Evolutionary conservation across 2,113 vertebrate species (phyloP).

Genomic region (Crotalus horridus): DNA sequence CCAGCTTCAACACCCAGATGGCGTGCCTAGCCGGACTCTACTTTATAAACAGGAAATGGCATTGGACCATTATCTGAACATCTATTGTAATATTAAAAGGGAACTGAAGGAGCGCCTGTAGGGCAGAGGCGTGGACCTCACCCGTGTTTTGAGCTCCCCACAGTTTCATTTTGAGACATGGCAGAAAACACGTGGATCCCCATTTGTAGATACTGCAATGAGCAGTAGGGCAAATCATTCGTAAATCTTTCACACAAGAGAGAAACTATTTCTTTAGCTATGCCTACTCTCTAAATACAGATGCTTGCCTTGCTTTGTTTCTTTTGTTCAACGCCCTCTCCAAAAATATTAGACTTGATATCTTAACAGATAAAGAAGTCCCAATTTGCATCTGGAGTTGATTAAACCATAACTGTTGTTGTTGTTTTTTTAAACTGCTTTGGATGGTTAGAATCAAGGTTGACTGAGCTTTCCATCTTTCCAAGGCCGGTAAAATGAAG

Average conservation of each 20-base stretch:
- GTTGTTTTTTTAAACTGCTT: not conserved
- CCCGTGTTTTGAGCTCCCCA: not conserved
- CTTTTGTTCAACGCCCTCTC: rapidly evolving
- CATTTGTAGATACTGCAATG: not conserved
- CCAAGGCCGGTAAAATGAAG: too few relatives aligned
- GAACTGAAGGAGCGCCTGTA: not conserved
- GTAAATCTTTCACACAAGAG: not conserved
- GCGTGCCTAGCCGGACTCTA: not conserved
- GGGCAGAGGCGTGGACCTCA: not conserved
- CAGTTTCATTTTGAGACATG: not conserved
- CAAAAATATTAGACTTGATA: not conserved
- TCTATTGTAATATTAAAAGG: not conserved
- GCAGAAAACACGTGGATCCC: not conserved
- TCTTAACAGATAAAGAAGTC: not conserved
- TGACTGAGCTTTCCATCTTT: too few relatives aligned
- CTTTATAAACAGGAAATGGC: not conserved
- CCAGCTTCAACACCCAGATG: too few relatives aligned
- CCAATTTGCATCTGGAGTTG: not conserved
- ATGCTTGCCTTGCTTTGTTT: not conserved
- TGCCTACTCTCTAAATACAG: not conserved
- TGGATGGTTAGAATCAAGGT: not conserved
- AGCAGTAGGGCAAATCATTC: not conserved
- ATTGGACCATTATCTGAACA: not conserved
- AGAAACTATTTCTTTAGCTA: not conserved
- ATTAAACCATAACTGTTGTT: not conserved